A percentile compares a stretch with the other conserved stretches of the same genome.
Conservation (phyloP, 2,113 vertebrate genomes). For the Cairina moschata region DNA sequence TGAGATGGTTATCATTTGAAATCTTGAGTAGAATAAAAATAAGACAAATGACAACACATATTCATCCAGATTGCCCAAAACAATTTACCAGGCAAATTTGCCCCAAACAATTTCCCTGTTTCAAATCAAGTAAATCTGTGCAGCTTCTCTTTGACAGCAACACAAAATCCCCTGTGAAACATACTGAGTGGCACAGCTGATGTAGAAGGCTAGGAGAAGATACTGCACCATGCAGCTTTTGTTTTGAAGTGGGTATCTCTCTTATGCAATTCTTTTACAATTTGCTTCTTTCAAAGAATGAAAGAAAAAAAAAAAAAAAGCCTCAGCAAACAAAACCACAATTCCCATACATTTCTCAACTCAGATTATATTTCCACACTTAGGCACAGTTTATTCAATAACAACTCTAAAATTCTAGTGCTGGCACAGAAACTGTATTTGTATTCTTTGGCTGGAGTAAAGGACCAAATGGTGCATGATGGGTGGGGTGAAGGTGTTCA, state of each 20-base stretch:
- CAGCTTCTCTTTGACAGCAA: slow-evolving; percentile 39
- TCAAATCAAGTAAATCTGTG: slow-evolving; percentile 65
- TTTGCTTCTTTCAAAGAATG: slow-evolving; percentile 39
- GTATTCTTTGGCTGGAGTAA: not conserved
- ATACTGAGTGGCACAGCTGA: not conserved
- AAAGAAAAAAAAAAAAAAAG: not conserved
- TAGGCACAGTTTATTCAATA: not conserved
- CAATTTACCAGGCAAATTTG: slow-evolving; percentile 12
- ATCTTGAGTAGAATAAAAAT: slow-evolving; percentile 49
- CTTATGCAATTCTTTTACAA: slow-evolving; percentile 18
- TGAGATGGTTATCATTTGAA: slow-evolving; percentile 53
- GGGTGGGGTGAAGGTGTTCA: not conserved
- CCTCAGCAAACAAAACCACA: slow-evolving; percentile 11
- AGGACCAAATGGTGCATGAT: not conserved
- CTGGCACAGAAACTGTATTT: not conserved
- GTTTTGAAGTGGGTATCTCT: slow-evolving; percentile 42
- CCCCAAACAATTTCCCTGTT: slow-evolving; percentile 40
- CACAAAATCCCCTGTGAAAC: slow-evolving; percentile 19
- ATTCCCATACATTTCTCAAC: slow-evolving; percentile 41
- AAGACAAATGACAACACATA: slow-evolving; percentile 39
- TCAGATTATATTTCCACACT: not conserved
- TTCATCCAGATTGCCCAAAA: slow-evolving; percentile 32
- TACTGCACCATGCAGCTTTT: slow-evolving; percentile 34
- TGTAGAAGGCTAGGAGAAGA: slow-evolving; percentile 30
- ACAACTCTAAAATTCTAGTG: not conserved